Percentiles rank a stretch among this genome's conserved stretches.
Conservation (phyloP, 2,113 vertebrate genomes). For the Cyphomyrus plagiostoma region DNA sequence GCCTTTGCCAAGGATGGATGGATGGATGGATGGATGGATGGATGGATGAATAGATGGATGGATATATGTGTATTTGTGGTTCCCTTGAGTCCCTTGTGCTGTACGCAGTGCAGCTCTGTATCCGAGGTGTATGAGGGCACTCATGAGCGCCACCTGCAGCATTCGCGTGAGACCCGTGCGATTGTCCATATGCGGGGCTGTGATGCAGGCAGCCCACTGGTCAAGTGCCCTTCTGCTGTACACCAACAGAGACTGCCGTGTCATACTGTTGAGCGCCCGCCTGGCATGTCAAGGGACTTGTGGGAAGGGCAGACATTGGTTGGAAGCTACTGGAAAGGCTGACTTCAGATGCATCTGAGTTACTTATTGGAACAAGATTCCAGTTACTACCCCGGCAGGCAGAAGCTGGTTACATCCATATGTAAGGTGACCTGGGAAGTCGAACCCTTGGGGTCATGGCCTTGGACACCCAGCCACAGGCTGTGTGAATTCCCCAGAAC, state of each 20-base stretch:
- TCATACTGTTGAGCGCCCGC: neutral
- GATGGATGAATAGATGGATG: neutral
- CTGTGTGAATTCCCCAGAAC: neutral
- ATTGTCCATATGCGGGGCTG: neutral
- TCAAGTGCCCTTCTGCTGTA: neutral
- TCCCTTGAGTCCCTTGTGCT: neutral
- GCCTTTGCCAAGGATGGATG: neutral
- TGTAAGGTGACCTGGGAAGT: neutral
- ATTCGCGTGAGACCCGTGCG: neutral
- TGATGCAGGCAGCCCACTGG: too few species aligned
- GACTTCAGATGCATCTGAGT: conserved; percentile 15
- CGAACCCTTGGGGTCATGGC: neutral
- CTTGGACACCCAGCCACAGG: conserved; percentile 12
- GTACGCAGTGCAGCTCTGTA: neutral
- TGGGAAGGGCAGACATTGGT: neutral
- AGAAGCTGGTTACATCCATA: conserved; percentile 3
- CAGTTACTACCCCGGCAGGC: conserved; percentile 22
- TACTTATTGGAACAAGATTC: conserved; percentile 18
- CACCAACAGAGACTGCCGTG: neutral
- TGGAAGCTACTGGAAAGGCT: conserved; percentile 2
- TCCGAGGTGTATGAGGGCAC: neutral
- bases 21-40: neutral
- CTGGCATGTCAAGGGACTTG: conserved; percentile 2
- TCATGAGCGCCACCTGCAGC: neutral
- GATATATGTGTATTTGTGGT: neutral